Conservation (phyloP, 2,888 invertebrate species). For the Conistra vaccinii region DNA sequence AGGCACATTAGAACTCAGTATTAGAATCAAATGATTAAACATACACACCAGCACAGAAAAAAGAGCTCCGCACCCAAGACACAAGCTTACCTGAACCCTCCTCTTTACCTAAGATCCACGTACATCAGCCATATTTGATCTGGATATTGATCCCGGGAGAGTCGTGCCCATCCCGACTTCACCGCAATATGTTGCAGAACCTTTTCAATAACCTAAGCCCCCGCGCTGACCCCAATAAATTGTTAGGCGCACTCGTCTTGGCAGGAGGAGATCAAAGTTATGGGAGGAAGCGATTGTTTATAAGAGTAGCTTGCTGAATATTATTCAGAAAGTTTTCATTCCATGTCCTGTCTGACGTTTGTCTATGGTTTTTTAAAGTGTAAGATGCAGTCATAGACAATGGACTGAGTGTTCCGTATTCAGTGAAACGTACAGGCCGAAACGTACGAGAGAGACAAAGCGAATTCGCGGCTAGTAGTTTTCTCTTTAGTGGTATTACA, state of each 20-base stretch:
- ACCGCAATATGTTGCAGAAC: constrained; percentile 72
- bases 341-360: not conserved
- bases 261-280: constrained; percentile 20
- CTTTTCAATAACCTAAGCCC: constrained; percentile 70
- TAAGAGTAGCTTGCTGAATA: not conserved
- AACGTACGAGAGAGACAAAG: no score
- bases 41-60: not conserved
- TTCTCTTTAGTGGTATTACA: no score
- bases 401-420: no score
- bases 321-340: not conserved
- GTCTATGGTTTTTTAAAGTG: not conserved
- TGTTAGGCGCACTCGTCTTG: constrained; percentile 67
- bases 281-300: constrained; percentile 28
- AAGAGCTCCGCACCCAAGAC: not conserved
- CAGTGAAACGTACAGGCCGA: no score
- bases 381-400: not conserved
- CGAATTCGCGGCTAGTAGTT: no score
- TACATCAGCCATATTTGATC: constrained; percentile 65
- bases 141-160: constrained; percentile 74
- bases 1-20: no score
- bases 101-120: constrained; percentile 37
- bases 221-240: constrained; percentile 76
- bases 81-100: constrained; percentile 15
- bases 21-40: no score
- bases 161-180: constrained; percentile 65